Conservation (phyloP, 2,797 vertebrate genomes). For the Malacoraja senta region DNA sequence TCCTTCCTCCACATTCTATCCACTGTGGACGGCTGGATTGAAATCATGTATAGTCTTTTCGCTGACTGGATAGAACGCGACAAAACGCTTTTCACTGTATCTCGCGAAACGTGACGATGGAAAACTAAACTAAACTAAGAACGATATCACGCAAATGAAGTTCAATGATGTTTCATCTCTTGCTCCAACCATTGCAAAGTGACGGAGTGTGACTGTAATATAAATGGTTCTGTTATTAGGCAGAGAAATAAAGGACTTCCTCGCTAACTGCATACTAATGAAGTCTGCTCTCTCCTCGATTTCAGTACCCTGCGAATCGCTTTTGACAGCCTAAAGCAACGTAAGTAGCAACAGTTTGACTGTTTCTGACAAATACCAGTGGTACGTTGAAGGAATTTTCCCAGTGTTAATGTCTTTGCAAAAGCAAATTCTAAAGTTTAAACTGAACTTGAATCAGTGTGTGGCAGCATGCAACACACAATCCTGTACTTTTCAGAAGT, state of each 20-base stretch:
- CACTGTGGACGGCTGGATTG: too few relatives aligned
- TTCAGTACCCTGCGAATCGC: conserved; percentile 76
- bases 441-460: not conserved
- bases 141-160: not conserved
- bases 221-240: not conserved
- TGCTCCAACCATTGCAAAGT: not conserved
- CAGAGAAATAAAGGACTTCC: not conserved
- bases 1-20: too few relatives aligned
- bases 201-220: not conserved
- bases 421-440: too few relatives aligned
- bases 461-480: not conserved
- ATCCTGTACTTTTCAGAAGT: not conserved
- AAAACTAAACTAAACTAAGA: too few relatives aligned
- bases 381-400: not conserved
- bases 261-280: not conserved
- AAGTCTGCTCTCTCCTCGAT: conserved; percentile 30
- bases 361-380: not conserved
- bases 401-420: too few relatives aligned
- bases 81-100: too few relatives aligned
- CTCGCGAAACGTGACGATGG: too few relatives aligned
- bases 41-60: too few relatives aligned
- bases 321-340: conserved; percentile 79
- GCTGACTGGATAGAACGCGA: too few relatives aligned
- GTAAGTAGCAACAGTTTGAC: conserved; percentile 60
- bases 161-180: not conserved